Conservation (phyloP, 2,797 vertebrate genomes). For the Sebastiscus tertius region DNA sequence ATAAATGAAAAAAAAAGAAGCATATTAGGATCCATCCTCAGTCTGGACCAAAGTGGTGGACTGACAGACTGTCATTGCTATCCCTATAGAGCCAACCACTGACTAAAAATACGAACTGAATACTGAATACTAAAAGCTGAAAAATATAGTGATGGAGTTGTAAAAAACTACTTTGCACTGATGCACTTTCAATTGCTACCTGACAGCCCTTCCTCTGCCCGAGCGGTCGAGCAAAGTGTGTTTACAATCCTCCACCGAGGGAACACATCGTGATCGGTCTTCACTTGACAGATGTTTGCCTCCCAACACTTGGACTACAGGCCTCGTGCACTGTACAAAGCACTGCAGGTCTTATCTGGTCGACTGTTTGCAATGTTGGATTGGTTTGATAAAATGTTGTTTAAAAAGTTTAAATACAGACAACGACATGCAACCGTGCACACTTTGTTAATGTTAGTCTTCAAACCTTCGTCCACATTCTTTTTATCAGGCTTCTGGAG, state of each 20-base stretch:
- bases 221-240: conserved; percentile 5
- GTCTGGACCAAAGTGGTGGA: neutral
- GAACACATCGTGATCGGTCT: neutral
- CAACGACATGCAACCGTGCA: neutral
- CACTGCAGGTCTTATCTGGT: neutral
- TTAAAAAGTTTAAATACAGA: neutral
- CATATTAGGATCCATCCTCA: no score
- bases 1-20: no score
- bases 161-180: neutral
- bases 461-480: neutral
- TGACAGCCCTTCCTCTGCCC: neutral
- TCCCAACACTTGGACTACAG: neutral
- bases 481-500: neutral
- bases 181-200: neutral
- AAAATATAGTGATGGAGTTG: neutral
- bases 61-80: neutral
- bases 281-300: conserved; percentile 9
- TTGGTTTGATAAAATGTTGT: neutral
- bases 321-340: neutral
- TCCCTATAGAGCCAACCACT: neutral
- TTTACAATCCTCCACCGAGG: conserved; percentile 9
- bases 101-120: neutral
- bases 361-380: neutral
- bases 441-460: neutral
- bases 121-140: neutral